phyloP scores from a whole-genome alignment of 2,888 invertebrate species.

The Ormyrus nitidulus region DNA sequence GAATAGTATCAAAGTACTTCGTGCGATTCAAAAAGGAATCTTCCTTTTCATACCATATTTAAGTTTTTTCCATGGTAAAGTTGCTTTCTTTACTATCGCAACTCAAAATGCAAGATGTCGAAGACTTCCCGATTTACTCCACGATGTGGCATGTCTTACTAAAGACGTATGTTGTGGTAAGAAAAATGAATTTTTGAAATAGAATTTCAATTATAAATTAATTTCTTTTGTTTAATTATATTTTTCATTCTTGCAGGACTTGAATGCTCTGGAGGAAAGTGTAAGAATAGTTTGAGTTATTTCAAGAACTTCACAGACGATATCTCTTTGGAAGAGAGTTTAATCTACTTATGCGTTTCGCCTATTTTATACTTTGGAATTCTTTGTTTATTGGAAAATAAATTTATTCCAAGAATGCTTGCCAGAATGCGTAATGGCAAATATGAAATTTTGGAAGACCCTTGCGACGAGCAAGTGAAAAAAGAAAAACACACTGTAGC shows the following conservation, averaged over 20 bases:
- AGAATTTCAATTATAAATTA: slow-evolving; percentile 10
- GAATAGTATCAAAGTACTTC: slow-evolving; percentile 57
- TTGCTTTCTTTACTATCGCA: slow-evolving; percentile 65
- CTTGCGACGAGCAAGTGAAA: slow-evolving; percentile 68
- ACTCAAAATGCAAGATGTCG: slow-evolving; percentile 69
- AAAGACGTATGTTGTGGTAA: slow-evolving; percentile 68
- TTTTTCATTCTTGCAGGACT: slow-evolving; percentile 57
- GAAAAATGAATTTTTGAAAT: slow-evolving; percentile 18
- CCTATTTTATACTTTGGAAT: slow-evolving; percentile 78
- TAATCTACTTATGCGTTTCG: slow-evolving; percentile 63
- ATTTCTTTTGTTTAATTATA: neutral
- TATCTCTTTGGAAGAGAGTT: slow-evolving; percentile 63
- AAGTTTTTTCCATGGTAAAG: slow-evolving; percentile 70
- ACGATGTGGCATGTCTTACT: slow-evolving; percentile 60
- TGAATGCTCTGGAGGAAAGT: slow-evolving; percentile 66
- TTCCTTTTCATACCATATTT: slow-evolving; percentile 70
- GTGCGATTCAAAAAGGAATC: slow-evolving; percentile 64
- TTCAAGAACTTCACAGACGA: slow-evolving; percentile 58
- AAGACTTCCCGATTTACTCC: slow-evolving; percentile 64
- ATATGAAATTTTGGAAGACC: slow-evolving; percentile 51
- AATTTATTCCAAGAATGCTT: slow-evolving; percentile 73
- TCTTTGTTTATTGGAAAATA: slow-evolving; percentile 81
- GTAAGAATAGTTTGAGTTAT: slow-evolving; percentile 63
- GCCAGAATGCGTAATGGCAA: slow-evolving; percentile 55
- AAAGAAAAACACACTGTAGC: slow-evolving; percentile 68